Evolutionary conservation across 2,113 vertebrate genomes (phyloP).

Genomic region (Rynchops niger): DNA sequence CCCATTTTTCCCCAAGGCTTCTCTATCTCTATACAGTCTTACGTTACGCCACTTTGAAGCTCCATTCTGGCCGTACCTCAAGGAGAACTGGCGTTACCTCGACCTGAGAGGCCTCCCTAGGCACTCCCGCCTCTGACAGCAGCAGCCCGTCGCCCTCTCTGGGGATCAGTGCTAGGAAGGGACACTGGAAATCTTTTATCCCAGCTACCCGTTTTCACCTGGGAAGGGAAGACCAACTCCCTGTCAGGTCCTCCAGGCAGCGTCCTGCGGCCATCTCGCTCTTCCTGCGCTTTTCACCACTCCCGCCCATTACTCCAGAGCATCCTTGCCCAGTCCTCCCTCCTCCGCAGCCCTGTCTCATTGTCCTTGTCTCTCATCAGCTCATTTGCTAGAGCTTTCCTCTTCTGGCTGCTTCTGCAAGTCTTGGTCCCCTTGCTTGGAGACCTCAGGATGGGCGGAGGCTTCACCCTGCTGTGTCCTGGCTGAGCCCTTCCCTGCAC

Average conservation of each 20-base stretch:
- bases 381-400: neutral
- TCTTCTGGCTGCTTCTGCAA: neutral
- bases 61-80: neutral
- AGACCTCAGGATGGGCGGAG: neutral
- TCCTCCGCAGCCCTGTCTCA: neutral
- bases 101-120: neutral
- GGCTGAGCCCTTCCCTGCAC: neutral
- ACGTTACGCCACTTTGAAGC: neutral
- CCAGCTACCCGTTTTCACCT: neutral
- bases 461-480: neutral
- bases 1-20: neutral
- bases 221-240: neutral
- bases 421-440: neutral
- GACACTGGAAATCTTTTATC: neutral
- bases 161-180: neutral
- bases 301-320: neutral
- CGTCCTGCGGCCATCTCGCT: rapidly evolving
- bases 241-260: neutral
- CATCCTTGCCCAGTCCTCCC: neutral
- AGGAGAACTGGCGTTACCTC: neutral
- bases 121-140: neutral
- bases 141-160: neutral
- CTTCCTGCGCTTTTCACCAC: neutral
- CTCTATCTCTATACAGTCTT: neutral
- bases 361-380: neutral